Evolutionary conservation across 2,888 invertebrate genomes (phyloP), one percentile per base, ranked within the genome.

Genomic region (Electrophaes corylata): DNA sequence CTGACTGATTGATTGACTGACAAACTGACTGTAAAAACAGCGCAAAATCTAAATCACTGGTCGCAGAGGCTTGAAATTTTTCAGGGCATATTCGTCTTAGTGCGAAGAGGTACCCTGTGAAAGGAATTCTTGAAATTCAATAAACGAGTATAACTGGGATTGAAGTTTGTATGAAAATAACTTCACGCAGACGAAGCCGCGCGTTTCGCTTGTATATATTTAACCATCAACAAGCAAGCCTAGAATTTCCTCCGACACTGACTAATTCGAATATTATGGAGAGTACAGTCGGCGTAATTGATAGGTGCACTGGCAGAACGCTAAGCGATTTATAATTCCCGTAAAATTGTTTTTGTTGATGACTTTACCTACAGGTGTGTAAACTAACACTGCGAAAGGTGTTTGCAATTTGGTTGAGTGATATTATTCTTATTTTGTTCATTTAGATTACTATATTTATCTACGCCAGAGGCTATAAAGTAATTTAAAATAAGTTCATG

Each of bases 191-290:
- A n/a, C n/a, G n/a, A n/a, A n/a, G n/a, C n/a, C n/a, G n/a, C n/a
- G n/a, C n/a, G n/a, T n/a, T n/a, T n/a, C n/a, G n/a, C n/a, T n/a
- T n/a, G n/a, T n/a, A n/a, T 60, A 49, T 37, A 41, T 50, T 31
- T 33, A 54, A 61, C 45, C 50, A 59, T 60, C 54, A 49, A 49
- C 47, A 49, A 57, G 58, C 53, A 62, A 43, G 57, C 54, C 53
- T 52, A 49, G 51, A 49, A 63, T 64, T 65, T 67, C 58, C 54
- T 33, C 56, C 44, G 64, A 65, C 71, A 60, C 52, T 58, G 61
- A 76, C 64, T 65, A 65, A 75, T 75, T 59, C 23, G 56, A 40
- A 66, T 67, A 69, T 72, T 72, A 76, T 75, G 73, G 61, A 65
- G 71, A 69, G 58, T 62, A 58, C 57, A 60, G 47, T 53, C 59